Base-by-base conservation (phyloP, 2,797 vertebrate genomes). In the Microcaecilia unicolor region DNA sequence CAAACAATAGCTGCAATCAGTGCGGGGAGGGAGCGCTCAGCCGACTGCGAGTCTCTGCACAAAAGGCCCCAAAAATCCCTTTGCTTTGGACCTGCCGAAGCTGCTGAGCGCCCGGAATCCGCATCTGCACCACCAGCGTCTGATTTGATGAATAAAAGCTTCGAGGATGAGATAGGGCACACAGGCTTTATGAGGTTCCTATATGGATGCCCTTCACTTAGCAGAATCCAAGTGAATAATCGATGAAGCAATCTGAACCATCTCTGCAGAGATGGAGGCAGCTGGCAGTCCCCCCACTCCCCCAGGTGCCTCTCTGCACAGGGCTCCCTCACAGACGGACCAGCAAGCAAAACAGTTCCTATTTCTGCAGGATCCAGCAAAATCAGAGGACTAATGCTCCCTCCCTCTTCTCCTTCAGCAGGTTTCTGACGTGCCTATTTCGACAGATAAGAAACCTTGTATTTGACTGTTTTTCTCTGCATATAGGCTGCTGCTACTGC, bases 1-100 rank as follows among this genome's bases (percentile, higher is more conserved):
- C 76, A 76, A 83, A 93, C 92, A 92, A 93, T 88, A 88, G 87
- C 84, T 76, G 87, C 74, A 86, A 86, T 89, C 84, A 92, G 87
- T 59, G 72, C 76, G n/a, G n/a, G n/a, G n/a, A 66, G 78, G 77
- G 83, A n/a, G 81, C 67, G 85, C 81, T 83, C 60, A 52, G 79
- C 78, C 82, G 61, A 66, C 74, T 42, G 70, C 54, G 67, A 61
- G 61, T 51, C 38, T 17, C 35, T 24, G 73, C 78, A 89, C 84
- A 87, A 87, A 85, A 86, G 86, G 73, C 74, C 80, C 76, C 37
- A 58, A 68, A 57, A 72, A 70, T 31, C 67, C 65, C 55, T 72
- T 62, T 38, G 75, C 71, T 70, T 77, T 75, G 73, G 79, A 85
- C 72, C 85, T 81, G n/a, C n/a, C n/a, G 43, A 55, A 79, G 37